phyloP scores from a whole-genome alignment of 2,797 vertebrate species.

The Dallia pectoralis region DNA sequence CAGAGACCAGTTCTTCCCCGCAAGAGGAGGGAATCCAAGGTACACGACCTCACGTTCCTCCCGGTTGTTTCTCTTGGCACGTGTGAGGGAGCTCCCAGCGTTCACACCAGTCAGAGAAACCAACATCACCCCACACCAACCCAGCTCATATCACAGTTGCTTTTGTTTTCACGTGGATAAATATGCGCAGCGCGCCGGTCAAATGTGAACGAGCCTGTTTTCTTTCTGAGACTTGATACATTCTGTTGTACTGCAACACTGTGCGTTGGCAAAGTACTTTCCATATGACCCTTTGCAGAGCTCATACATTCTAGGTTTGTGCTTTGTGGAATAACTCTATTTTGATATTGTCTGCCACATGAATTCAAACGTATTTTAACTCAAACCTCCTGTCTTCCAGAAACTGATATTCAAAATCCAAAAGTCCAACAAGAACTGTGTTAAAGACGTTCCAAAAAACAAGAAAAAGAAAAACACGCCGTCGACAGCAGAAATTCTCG shows the following conservation, averaged over 20 bases:
- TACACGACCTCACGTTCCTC: conserved; percentile 63
- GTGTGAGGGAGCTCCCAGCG: conserved; percentile 18
- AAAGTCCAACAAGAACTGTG: conserved; percentile 76
- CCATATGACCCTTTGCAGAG: conserved; percentile 28
- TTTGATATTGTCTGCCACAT: conserved; percentile 37
- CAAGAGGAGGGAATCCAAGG: conserved; percentile 93
- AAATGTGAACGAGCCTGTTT: conserved; percentile 16
- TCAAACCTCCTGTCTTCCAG: conserved; percentile 62
- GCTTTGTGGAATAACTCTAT: conserved; percentile 41
- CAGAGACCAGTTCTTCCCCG: conserved; percentile 92
- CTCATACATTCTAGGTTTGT: conserved; percentile 51
- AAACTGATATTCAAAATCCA: conserved; percentile 79
- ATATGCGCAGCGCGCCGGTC: conserved; percentile 19
- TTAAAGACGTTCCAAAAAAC: conserved; percentile 71
- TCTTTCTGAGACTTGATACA: conserved; percentile 25
- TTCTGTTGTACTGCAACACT: conserved; percentile 29
- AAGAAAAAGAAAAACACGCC: conserved; percentile 71
- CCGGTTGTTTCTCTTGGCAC: conserved; percentile 33
- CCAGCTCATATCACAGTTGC: conserved; percentile 21
- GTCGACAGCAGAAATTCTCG: conserved; percentile 35
- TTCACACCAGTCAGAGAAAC: neutral
- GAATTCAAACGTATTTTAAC: conserved; percentile 48
- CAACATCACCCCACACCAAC: conserved; percentile 28
- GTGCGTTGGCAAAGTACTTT: conserved; percentile 36
- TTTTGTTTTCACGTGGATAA: conserved; percentile 43